These are phyloP conservation scores for Diglossa cyanea DNA, from an alignment of 2,797 vertebrate genomes.

Conservation along the genomic window DNA sequence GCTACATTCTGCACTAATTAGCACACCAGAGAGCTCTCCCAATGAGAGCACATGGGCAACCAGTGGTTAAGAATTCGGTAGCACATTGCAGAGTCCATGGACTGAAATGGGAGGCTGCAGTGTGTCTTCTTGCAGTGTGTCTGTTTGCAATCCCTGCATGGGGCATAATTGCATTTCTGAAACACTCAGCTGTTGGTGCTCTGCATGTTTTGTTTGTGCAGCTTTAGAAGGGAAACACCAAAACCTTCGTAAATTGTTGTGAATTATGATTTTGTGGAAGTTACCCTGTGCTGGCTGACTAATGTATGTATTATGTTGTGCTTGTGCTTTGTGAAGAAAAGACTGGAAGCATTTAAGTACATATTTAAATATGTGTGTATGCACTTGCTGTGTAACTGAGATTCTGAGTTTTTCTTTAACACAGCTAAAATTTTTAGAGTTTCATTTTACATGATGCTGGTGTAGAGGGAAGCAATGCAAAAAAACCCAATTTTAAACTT, in stretches of 20 bases:
- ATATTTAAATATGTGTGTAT: neutral
- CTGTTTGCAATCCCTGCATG: slow-evolving; percentile 54
- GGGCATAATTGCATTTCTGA: slow-evolving; percentile 66
- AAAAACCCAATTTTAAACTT: slow-evolving; percentile 36
- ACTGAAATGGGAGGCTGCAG: neutral
- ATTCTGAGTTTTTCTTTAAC: neutral
- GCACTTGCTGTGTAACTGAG: neutral
- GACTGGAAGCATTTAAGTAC: slow-evolving; percentile 10
- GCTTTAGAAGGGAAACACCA: slow-evolving; percentile 42
- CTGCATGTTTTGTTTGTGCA: slow-evolving; percentile 36
- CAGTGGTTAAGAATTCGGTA: slow-evolving; percentile 35
- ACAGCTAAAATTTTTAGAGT: slow-evolving; percentile 14
- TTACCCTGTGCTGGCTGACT: neutral
- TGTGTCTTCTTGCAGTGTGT: neutral
- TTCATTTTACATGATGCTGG: neutral
- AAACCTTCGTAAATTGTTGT: slow-evolving; percentile 16
- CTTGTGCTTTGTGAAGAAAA: slow-evolving; percentile 9
- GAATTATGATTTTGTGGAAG: slow-evolving; percentile 51
- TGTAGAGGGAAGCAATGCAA: neutral
- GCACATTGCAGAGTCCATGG: slow-evolving; percentile 3
- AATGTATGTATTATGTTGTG: neutral
- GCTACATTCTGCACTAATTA: slow-evolving; percentile 30
- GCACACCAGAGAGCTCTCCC: slow-evolving; percentile 17
- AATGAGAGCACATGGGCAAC: neutral
- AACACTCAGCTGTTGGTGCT: slow-evolving; percentile 40